Percentiles rank a stretch among this genome's conserved stretches.
Conservation (phyloP, 2,113 vertebrate species). For the Rattus rattus region DNA sequence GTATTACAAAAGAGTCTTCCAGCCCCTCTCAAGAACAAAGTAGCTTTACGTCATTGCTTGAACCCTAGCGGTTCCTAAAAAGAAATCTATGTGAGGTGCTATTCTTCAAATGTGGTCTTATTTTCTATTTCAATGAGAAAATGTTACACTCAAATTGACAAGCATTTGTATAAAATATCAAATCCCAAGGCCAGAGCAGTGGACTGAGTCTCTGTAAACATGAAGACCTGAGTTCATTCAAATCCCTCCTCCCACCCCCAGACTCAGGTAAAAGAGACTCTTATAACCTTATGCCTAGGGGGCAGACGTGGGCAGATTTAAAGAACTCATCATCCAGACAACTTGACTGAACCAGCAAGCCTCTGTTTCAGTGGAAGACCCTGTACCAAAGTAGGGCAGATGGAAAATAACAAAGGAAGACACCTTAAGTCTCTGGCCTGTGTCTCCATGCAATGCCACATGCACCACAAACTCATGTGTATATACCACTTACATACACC, state of each 20-base stretch:
- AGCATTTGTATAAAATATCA: conserved; percentile 33
- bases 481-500: neutral
- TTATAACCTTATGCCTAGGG: neutral
- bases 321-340: neutral
- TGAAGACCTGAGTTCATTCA: neutral
- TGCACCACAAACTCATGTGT: neutral
- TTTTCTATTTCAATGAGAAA: conserved; percentile 31
- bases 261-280: neutral
- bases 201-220: no score
- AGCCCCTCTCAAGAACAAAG: neutral
- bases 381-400: neutral
- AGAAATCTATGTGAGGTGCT: neutral
- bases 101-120: conserved; percentile 49
- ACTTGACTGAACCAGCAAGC: neutral
- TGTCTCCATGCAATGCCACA: neutral
- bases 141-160: conserved; percentile 21
- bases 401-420: no score
- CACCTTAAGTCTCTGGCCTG: neutral
- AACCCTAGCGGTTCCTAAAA: conserved; percentile 29
- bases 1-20: neutral
- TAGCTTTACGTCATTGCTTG: neutral
- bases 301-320: neutral
- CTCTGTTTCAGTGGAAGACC: neutral
- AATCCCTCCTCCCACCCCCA: neutral
- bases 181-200: neutral